Evolutionary conservation across 2,113 vertebrate species (phyloP).

Genomic region (Synchiropus splendidus): DNA sequence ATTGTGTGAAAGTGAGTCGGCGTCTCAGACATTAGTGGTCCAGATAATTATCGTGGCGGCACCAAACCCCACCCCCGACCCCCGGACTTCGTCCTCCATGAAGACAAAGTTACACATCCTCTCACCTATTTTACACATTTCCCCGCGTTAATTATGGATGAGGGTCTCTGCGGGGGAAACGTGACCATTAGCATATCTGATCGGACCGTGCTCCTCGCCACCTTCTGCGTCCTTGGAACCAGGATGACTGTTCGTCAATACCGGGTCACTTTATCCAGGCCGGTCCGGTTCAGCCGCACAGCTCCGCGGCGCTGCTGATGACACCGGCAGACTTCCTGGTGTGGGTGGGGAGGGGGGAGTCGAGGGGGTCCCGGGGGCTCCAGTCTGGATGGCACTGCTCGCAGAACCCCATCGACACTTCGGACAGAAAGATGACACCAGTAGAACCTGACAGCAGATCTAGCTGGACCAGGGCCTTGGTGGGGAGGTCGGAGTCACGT

Average conservation of each 20-base stretch:
- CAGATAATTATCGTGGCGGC: too few species aligned
- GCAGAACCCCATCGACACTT: constrained; percentile 45
- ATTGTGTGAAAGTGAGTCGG: too few species aligned
- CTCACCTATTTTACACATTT: constrained; percentile 56
- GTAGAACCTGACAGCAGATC: constrained; percentile 36
- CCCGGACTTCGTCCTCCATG: constrained; percentile 30
- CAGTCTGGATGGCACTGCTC: too few species aligned
- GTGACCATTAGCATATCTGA: constrained; percentile 72
- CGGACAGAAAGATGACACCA: constrained; percentile 49
- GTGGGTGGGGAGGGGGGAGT: too few species aligned
- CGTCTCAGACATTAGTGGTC: too few species aligned
- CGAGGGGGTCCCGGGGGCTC: too few species aligned
- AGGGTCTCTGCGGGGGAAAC: constrained; percentile 62
- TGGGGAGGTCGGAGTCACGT: too few species aligned
- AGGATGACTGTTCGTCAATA: constrained; percentile 69
- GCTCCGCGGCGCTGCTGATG: constrained; percentile 44
- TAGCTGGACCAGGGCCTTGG: constrained; percentile 8
- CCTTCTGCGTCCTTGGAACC: constrained; percentile 64
- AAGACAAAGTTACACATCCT: constrained; percentile 48
- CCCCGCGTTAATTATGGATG: constrained; percentile 67
- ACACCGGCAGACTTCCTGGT: constrained; percentile 40
- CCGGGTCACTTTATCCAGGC: constrained; percentile 64
- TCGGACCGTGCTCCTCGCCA: constrained; percentile 48
- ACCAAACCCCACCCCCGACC: neutral
- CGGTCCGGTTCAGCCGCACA: constrained; percentile 44